Conservation (phyloP, 1,140 invertebrate genomes). For the Melanaphis sacchari region DNA sequence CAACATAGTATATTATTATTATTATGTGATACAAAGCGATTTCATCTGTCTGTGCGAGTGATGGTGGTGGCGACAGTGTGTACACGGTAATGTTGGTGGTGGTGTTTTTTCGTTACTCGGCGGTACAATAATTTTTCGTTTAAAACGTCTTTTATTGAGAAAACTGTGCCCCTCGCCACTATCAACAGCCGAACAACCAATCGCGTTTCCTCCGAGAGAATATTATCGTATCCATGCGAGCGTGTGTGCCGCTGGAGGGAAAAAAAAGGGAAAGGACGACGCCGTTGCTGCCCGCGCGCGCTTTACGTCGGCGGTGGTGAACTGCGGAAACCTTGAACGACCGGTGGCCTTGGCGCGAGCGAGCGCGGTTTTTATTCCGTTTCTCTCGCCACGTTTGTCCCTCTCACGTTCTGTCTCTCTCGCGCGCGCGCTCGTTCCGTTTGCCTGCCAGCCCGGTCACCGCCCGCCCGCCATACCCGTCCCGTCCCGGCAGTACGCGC, state of each 20-base stretch:
- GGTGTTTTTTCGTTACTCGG: neutral
- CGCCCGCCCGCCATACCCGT: neutral
- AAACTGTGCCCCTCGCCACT: neutral
- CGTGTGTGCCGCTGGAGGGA: slow-evolving; percentile 25
- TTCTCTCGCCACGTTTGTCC: neutral
- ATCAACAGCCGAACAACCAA: neutral
- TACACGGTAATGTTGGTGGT: slow-evolving; percentile 10
- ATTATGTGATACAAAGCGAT: neutral
- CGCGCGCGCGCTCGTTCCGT: neutral
- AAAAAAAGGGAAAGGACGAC: slow-evolving; percentile 44
- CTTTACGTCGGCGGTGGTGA: slow-evolving; percentile 46
- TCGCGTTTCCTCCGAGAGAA: neutral
- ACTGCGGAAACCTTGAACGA: slow-evolving; percentile 58
- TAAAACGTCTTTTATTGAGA: slow-evolving; percentile 29
- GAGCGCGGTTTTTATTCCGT: slow-evolving; percentile 52
- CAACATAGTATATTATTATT: neutral
- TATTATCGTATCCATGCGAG: neutral
- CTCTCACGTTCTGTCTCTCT: neutral
- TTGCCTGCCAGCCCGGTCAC: neutral
- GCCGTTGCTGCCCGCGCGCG: slow-evolving; percentile 23
- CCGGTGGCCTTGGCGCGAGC: slow-evolving; percentile 55
- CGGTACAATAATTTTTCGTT: neutral
- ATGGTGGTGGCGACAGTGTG: neutral
- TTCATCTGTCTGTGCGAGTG: neutral
- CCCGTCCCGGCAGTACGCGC: too few relatives aligned